Base-by-base conservation (phyloP, 2,888 invertebrate species). In the Dicranocentrus wangi region DNA sequence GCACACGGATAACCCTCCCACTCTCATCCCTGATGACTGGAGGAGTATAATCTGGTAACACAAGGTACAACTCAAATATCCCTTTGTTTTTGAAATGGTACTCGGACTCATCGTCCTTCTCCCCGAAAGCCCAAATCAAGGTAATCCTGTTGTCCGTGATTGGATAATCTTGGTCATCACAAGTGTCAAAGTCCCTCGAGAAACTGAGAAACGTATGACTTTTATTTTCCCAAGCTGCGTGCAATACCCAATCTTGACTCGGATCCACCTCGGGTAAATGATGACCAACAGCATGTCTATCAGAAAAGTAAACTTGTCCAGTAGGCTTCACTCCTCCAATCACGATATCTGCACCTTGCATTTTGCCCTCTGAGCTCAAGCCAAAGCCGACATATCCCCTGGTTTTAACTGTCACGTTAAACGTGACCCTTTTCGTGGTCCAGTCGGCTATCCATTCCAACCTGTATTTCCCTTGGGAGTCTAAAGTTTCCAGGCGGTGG, bases 391-490 rank as follows among this genome's bases (percentile, higher is more conserved):
- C 72, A n/a, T 32, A 72, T 2, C 76, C 76, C 10, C 10, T 25
- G 0, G 76, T 77, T 3, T 28, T 2, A 15, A 60, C 68, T 0
- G 76, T 77, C 19, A 68, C 76, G 21, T 66, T 76, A 25, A 76
- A 76, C 2, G 43, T 58, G 5, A 76, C 42, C n/a, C 43, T 0
- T 17, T 65, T 55, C 7, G n/a, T 15, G 0, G n/a, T 51, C 58
- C 66, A 76, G 25, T 76, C 66, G 2, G 58, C 76, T 10, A 53
- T 10, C 76, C 76, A 76, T 19, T 76, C 76, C 5, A 76, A 17
- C n/a, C 43, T 39, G 28, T 76, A 76, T 21, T 68, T 76, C 27
- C 66, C 66, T 2, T 27, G 10, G 32, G 73, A 55, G 28, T 75
- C 73, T n/a, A 65, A 19, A 2, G 19, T n/a, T 1, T 51, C 39